Percentiles rank a stretch among this genome's conserved stretches.
These are phyloP conservation scores for Gymnocypris eckloni DNA, from an alignment of 2,797 vertebrate species.

Conservation along the genomic window DNA sequence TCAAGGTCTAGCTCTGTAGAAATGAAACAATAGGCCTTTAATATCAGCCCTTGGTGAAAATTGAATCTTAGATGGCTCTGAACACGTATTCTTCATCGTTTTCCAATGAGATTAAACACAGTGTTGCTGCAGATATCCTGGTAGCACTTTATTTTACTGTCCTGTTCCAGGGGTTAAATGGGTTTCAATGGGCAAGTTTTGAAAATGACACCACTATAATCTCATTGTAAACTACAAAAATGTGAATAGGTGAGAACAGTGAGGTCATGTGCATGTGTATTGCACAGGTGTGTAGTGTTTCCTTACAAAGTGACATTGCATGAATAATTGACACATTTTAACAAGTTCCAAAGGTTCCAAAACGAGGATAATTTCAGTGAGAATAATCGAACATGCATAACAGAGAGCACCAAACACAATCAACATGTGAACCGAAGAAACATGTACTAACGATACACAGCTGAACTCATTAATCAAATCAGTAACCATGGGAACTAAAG, in stretches of 20 bases:
- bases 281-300: background rate
- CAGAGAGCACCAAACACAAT: too few species aligned
- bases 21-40: slow-evolving; percentile 39
- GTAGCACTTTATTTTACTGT: background rate
- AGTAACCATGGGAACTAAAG: too few species aligned
- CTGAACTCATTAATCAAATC: too few species aligned
- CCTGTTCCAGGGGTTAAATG: background rate
- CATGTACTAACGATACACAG: too few species aligned
- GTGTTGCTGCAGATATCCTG: background rate
- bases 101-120: background rate
- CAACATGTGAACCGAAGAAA: too few species aligned
- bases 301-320: background rate
- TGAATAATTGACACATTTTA: background rate
- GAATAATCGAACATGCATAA: too few species aligned
- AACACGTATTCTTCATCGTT: background rate
- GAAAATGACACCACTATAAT: background rate
- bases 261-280: background rate
- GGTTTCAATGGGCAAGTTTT: background rate
- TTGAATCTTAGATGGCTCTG: slow-evolving; percentile 19
- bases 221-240: background rate
- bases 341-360: too few species aligned
- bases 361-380: too few species aligned
- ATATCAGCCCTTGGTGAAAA: slow-evolving; percentile 35
- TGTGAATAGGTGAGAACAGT: background rate
- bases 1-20: slow-evolving; percentile 45